A percentile compares a stretch with the other conserved stretches of the same genome.
Evolutionary conservation across 2,113 vertebrate species (phyloP).

Genomic region (Boulengeromyrus knoepffleri): DNA sequence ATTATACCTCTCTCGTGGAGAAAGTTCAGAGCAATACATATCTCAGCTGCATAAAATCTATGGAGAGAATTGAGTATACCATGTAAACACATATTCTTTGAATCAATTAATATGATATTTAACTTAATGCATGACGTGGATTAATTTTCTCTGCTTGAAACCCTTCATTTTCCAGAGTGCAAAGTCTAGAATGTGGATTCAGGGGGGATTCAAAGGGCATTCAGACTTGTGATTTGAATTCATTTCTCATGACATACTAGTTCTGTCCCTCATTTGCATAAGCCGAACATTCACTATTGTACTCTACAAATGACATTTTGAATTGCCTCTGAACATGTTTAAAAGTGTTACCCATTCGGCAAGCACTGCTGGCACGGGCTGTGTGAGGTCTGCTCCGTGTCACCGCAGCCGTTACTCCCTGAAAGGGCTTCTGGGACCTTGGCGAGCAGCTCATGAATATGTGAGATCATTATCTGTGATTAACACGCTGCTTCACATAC

Average conservation of each 20-base stretch:
- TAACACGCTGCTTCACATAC: slow-evolving; percentile 62
- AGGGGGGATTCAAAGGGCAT: neutral
- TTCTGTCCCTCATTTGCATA: neutral
- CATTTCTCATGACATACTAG: neutral
- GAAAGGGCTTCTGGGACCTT: slow-evolving; percentile 45
- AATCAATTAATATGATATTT: neutral
- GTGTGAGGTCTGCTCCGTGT: slow-evolving; percentile 30
- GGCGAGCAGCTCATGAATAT: slow-evolving; percentile 61
- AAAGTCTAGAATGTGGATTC: neutral
- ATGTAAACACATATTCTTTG: neutral
- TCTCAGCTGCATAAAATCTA: slow-evolving; percentile 98
- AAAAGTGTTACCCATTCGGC: neutral
- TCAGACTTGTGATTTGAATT: neutral
- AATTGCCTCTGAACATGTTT: neutral
- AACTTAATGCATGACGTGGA: neutral
- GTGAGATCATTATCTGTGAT: slow-evolving; percentile 57
- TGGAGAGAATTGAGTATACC: neutral
- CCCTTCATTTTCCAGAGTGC: neutral
- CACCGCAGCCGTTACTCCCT: slow-evolving; percentile 5
- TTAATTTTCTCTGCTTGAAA: neutral
- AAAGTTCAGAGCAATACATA: slow-evolving; percentile 95
- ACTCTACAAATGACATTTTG: neutral
- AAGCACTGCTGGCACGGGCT: neutral
- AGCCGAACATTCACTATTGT: slow-evolving; percentile 7
- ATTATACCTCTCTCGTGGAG: slow-evolving; percentile 96